Evolutionary conservation across 2,888 invertebrate genomes (phyloP).

Genomic region (Noctua pronuba): DNA sequence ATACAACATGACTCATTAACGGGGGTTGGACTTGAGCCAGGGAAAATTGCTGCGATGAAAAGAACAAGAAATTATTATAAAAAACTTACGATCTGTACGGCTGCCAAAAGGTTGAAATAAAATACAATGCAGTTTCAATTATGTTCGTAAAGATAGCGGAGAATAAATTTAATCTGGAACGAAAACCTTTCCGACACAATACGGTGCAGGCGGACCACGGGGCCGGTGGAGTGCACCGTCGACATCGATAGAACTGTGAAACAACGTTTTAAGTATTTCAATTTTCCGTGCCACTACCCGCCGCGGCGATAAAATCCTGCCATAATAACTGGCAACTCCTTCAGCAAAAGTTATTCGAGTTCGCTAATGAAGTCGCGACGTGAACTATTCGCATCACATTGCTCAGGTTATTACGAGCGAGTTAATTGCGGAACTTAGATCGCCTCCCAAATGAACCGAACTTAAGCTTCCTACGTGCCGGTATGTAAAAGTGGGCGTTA

Average conservation of each 20-base stretch:
- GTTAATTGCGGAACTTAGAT: constrained; percentile 52
- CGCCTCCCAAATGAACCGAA: constrained; percentile 34
- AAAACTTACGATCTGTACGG: background rate
- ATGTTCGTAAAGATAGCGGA: background rate
- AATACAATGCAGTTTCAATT: constrained; percentile 21
- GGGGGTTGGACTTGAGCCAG: constrained; percentile 28
- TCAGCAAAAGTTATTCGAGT: background rate
- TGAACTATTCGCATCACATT: constrained; percentile 43
- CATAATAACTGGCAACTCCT: constrained; percentile 3
- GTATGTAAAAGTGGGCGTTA: constrained; percentile 38
- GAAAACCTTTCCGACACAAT: background rate
- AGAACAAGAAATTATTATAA: constrained; percentile 17
- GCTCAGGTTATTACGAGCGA: constrained; percentile 50
- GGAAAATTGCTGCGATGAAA: background rate
- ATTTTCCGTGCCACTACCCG: constrained; percentile 7
- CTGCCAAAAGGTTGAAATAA: constrained; percentile 35
- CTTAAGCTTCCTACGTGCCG: constrained; percentile 27
- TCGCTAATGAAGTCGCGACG: constrained; percentile 38
- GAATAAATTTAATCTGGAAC: constrained; percentile 2
- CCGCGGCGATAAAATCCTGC: background rate
- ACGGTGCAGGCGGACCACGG: background rate
- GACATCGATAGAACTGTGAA: constrained; percentile 18
- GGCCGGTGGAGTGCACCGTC: background rate
- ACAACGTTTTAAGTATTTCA: constrained; percentile 21
- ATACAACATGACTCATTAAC: constrained; percentile 26